Percentiles rank a stretch among this genome's conserved stretches.
phyloP scores from a whole-genome alignment of 2,888 invertebrate species.

The Oasisia sp. region DNA sequence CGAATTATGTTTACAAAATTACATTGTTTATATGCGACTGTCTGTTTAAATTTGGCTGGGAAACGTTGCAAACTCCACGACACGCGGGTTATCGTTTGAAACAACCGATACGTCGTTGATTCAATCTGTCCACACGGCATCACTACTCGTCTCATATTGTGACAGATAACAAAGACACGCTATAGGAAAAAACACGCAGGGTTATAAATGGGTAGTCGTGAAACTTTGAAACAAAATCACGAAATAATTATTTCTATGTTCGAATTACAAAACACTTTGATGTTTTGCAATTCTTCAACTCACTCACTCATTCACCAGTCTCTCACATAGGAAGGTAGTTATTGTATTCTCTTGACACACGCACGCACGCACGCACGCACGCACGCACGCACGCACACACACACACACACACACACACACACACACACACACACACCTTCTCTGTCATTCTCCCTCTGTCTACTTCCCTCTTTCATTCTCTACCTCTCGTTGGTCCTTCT shows the following conservation, averaged over 20 bases:
- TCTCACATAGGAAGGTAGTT: background rate
- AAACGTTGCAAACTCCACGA: background rate
- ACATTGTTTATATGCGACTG: background rate
- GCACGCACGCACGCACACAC: background rate
- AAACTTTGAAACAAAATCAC: no score
- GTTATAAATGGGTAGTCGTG: no score
- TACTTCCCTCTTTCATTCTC: background rate
- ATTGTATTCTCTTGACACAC: background rate
- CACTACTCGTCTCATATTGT: background rate
- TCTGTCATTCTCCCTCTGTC: background rate
- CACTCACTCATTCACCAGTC: conserved; percentile 22
- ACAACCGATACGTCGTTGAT: background rate
- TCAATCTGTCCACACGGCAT: background rate
- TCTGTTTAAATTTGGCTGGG: background rate
- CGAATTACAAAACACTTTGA: no score
- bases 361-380: background rate
- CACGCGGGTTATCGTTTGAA: background rate
- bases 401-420: conserved; percentile 13
- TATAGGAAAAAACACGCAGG: no score
- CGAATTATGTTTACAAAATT: background rate
- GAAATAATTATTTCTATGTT: no score
- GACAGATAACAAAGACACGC: no score
- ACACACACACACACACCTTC: background rate
- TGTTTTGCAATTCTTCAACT: no score
- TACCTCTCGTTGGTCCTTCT: background rate